A percentile compares a stretch with the other conserved stretches of the same genome.
These are phyloP conservation scores for Neosilurus mollespiculum DNA, from an alignment of 2,797 vertebrate species.

Conservation along the genomic window DNA sequence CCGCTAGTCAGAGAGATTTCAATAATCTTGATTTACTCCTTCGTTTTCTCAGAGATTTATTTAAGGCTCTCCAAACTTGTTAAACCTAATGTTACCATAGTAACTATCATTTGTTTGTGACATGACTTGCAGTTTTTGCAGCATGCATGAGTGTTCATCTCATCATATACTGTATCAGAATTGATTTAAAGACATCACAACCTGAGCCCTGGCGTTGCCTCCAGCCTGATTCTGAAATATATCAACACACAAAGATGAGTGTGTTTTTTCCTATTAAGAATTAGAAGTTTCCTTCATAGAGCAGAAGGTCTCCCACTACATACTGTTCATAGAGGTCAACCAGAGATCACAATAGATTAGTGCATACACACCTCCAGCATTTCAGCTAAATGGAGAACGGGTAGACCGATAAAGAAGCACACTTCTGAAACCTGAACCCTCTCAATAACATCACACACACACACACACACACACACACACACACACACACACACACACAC, in stretches of 20 bases:
- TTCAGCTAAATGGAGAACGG: conserved; percentile 27
- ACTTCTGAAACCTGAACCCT: conserved; percentile 38
- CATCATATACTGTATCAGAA: no score
- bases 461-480: conserved; percentile 23
- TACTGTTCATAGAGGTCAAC: background rate
- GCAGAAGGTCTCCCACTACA: background rate
- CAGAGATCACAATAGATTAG: background rate
- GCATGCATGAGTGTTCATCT: no score
- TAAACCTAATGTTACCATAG: background rate
- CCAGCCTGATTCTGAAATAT: no score
- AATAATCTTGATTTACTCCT: background rate
- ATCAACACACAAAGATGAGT: no score
- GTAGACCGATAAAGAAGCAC: conserved; percentile 8
- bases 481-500: background rate
- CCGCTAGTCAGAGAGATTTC: background rate
- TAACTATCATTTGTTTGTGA: background rate
- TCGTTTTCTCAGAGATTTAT: background rate
- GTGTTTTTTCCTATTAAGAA: no score
- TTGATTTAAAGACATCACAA: no score
- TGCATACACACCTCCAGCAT: background rate
- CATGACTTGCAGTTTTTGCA: no score
- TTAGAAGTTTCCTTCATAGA: background rate
- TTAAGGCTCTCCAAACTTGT: background rate
- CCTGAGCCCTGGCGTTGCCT: no score
- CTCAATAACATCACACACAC: conserved; percentile 29